Conservation (phyloP, 1,140 invertebrate species). For the Zaprionus ghesquierei region DNA sequence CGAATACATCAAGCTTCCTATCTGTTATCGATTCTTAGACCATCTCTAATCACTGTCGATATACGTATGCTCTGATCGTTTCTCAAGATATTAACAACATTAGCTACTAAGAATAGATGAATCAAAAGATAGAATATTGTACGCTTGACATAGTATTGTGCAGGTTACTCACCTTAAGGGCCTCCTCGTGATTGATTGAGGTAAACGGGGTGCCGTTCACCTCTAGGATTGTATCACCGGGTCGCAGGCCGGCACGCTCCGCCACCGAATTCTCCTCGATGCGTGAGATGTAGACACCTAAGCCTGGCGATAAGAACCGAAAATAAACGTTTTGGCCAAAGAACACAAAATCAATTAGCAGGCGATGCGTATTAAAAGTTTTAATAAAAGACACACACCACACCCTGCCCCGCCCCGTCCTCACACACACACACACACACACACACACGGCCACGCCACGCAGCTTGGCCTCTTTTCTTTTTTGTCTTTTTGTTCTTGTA, state of each 20-base stretch:
- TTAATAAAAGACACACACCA: constrained; percentile 51
- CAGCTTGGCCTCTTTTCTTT: constrained; percentile 19
- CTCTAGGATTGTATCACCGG: constrained; percentile 94
- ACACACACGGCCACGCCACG: background rate
- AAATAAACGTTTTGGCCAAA: constrained; percentile 55
- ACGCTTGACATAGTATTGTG: constrained; percentile 18
- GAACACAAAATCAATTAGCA: constrained; percentile 65
- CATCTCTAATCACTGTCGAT: background rate
- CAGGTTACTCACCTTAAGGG: constrained; percentile 89
- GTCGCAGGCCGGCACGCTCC: constrained; percentile 91
- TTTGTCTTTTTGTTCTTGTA: constrained; percentile 29
- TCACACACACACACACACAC: background rate
- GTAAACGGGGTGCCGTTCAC: constrained; percentile 94
- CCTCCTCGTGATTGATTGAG: constrained; percentile 93
- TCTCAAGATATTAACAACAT: constrained; percentile 49
- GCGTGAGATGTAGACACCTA: constrained; percentile 93
- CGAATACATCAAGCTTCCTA: too few species aligned
- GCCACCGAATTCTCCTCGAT: constrained; percentile 94
- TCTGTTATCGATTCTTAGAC: background rate
- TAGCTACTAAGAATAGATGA: constrained; percentile 59
- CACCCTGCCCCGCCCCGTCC: too few species aligned
- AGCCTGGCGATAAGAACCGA: constrained; percentile 84
- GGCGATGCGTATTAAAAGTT: constrained; percentile 50
- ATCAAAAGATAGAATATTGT: constrained; percentile 27
- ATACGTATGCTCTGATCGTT: constrained; percentile 65